These are phyloP conservation scores for Oncorhynchus nerka DNA, from an alignment of 2,113 vertebrate species.

Conservation along the genomic window DNA sequence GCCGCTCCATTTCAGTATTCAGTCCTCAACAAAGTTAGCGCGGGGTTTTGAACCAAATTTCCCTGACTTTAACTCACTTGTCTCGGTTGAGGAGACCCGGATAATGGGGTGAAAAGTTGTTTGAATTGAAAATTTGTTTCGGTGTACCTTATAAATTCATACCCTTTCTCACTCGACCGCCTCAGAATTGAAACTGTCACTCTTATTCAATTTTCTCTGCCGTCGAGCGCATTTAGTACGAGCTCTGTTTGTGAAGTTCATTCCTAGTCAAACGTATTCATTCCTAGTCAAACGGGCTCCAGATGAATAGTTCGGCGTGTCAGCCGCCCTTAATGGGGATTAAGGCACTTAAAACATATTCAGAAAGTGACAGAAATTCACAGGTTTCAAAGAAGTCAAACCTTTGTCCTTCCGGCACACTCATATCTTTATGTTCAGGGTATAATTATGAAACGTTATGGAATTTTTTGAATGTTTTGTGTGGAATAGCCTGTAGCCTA, in stretches of 20 bases:
- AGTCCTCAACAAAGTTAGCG: conserved; percentile 78
- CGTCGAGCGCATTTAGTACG: conserved; percentile 92
- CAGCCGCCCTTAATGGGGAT: conserved; percentile 99
- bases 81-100: conserved; percentile 89
- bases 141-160: conserved; percentile 99
- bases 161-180: conserved; percentile 90
- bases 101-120: conserved; percentile 91
- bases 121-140: conserved; percentile 95
- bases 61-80: conserved; percentile 82
- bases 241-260: conserved; percentile 95
- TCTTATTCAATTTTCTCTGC: conserved; percentile 98
- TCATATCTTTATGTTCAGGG: too few relatives aligned
- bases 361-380: conserved; percentile 94
- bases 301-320: conserved; percentile 97
- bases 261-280: conserved; percentile 99
- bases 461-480: too few relatives aligned
- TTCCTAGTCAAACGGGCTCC: too few relatives aligned
- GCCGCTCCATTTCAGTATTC: conserved; percentile 81
- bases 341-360: conserved; percentile 98
- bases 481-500: too few relatives aligned
- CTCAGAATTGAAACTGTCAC: conserved; percentile 83
- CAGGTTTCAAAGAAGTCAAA: conserved; percentile 88
- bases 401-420: conserved; percentile 78
- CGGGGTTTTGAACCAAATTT: conserved; percentile 78
- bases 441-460: too few relatives aligned